Conservation (phyloP, 2,113 vertebrate species). For the Alosa alosa region DNA sequence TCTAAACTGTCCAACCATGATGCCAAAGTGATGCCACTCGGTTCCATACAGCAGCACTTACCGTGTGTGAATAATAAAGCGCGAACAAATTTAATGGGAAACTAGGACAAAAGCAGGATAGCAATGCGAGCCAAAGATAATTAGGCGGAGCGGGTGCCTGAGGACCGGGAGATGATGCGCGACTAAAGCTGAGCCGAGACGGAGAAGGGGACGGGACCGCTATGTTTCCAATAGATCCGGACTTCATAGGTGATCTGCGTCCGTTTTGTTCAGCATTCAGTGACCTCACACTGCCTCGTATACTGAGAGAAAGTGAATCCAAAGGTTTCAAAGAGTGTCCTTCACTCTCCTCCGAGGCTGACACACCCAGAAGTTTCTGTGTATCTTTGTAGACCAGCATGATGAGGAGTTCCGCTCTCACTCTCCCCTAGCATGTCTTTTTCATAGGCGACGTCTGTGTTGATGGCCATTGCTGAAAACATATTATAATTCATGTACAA, state of each 20-base stretch:
- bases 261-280: conserved; percentile 80
- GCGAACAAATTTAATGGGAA: conserved; percentile 87
- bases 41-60: conserved; percentile 65
- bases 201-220: conserved; percentile 66
- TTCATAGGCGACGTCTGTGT: conserved; percentile 68
- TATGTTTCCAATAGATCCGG: conserved; percentile 73
- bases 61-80: conserved; percentile 90
- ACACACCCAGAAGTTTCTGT: conserved; percentile 76
- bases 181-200: conserved; percentile 76
- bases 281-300: conserved; percentile 64
- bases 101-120: conserved; percentile 89
- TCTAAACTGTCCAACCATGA: background rate
- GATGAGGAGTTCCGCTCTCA: conserved; percentile 60
- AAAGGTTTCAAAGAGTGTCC: conserved; percentile 70
- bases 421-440: conserved; percentile 57
- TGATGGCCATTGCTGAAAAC: conserved; percentile 73
- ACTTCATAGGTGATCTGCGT: conserved; percentile 75
- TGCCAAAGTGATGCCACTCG: background rate
- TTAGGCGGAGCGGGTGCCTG: conserved; percentile 61
- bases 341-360: conserved; percentile 59
- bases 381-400: conserved; percentile 79
- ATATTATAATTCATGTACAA: background rate
- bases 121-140: conserved; percentile 85
- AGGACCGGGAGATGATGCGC: conserved; percentile 75
- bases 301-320: conserved; percentile 65